Evolutionary conservation across 2,113 vertebrate genomes (phyloP), one percentile per base, ranked within the genome.

Genomic region (Tachysurus fulvidraco): DNA sequence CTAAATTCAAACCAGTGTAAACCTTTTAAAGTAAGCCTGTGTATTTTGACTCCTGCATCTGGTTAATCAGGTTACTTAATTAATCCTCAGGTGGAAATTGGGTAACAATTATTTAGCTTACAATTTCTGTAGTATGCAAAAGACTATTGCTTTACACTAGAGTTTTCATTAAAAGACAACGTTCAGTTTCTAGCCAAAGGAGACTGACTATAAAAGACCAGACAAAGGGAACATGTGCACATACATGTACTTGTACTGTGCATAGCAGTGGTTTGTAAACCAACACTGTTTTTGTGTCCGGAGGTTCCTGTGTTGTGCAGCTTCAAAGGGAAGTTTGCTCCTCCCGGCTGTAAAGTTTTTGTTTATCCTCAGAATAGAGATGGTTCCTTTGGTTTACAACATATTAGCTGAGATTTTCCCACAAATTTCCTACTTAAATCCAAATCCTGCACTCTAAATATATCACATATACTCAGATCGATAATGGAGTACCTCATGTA

Each of bases 171-270:
- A 67, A 41, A 84, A 81, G 57, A 81, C 3, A 25, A 74, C 17
- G 25, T 76, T 85, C 59, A 30, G 7, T 36, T 36, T 78, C 17
- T 41, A 50, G 54, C 79, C 83, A 64, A 36, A 74, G 85, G 83
- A 54, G 36, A 52, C 44, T 83, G n/a, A 36, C 2, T 67, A 64
- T 82, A 77, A 36, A 77, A 30, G 36, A 44, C 54, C n/a, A 84
- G 73, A 89, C 80, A 87, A 90, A 86, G 36, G 50, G 52, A 83
- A 71, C 54, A 28, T 44, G 46, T 84, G 17, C 71, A n/a, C 78
- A 13, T 83, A 69, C 10, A 12, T 59, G 28, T 36, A 5, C 28
- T 80, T 76, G 30, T 30, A 71, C 25, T 76, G 30, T 30, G 62
- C 25, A 30, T 28, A 30, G 59, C 12, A 30, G n/a, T 46, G 21